These are phyloP conservation scores for Standfussiana lucernea DNA, from an alignment of 2,888 invertebrate genomes.

Conservation along the genomic window DNA sequence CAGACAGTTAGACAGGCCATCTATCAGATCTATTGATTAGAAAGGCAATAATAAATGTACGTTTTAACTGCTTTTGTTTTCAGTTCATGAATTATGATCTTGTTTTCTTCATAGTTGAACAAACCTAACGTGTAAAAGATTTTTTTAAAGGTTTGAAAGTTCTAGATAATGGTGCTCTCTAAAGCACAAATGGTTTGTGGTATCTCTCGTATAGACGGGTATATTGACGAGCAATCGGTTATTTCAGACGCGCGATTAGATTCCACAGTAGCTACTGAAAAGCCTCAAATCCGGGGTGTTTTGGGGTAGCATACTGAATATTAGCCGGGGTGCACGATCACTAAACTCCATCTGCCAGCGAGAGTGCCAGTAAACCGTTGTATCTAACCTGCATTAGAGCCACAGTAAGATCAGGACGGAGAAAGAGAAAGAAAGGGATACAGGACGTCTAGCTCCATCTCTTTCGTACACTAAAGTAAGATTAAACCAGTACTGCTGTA, in stretches of 20 bases:
- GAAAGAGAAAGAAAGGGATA: background rate
- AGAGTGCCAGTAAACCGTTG: background rate
- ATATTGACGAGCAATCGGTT: background rate
- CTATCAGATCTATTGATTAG: conserved; percentile 3
- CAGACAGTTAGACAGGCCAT: background rate
- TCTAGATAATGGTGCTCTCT: background rate
- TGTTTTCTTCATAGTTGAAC: background rate
- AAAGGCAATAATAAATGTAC: background rate
- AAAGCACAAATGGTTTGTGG: too few species aligned
- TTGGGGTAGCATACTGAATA: background rate
- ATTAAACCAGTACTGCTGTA: background rate
- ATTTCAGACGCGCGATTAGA: background rate
- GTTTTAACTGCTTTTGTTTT: background rate
- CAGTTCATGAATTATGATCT: background rate
- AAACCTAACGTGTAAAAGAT: background rate
- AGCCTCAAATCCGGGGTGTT: background rate
- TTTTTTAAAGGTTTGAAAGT: background rate
- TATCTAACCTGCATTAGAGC: background rate
- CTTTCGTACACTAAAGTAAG: background rate
- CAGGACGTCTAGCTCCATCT: background rate
- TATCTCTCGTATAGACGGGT: background rate
- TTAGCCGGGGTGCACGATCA: background rate
- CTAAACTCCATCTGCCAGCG: background rate
- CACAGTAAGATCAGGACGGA: background rate
- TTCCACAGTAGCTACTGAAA: background rate